A percentile compares a stretch with the other conserved stretches of the same genome.
Conservation (phyloP, 2,888 invertebrate species). For the Pseudococcus viburni region DNA sequence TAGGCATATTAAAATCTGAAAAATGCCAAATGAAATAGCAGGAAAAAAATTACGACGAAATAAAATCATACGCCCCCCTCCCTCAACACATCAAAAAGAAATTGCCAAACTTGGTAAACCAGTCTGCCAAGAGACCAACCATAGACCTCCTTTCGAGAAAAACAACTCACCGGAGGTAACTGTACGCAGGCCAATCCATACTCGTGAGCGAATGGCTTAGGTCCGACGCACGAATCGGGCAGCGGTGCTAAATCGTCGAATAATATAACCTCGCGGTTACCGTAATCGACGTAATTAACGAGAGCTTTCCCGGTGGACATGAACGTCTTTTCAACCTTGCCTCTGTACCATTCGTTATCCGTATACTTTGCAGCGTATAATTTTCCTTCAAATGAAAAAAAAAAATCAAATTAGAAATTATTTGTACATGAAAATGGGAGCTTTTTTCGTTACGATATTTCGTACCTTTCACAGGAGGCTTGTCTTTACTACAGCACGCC, state of each 20-base stretch:
- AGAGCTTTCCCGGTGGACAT: constrained; percentile 77
- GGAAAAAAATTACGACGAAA: too few species aligned
- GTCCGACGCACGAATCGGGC: constrained; percentile 80
- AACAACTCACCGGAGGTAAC: constrained; percentile 84
- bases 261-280: constrained; percentile 85
- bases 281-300: constrained; percentile 95
- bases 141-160: neutral
- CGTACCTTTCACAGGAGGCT: constrained; percentile 53
- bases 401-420: neutral
- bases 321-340: constrained; percentile 85
- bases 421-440: neutral
- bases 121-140: too few species aligned
- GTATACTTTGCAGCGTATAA: constrained; percentile 92
- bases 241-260: constrained; percentile 80
- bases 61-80: too few species aligned
- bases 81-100: too few species aligned
- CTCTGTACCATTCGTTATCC: constrained; percentile 95
- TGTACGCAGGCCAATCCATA: constrained; percentile 87
- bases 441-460: neutral
- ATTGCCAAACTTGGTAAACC: too few species aligned
- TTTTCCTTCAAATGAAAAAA: constrained; percentile 77
- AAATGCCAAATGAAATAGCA: too few species aligned
- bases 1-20: too few species aligned
- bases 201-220: constrained; percentile 88
- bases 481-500: constrained; percentile 68